These are phyloP conservation scores for Drosophila chauvacae DNA, from an alignment of 1,140 invertebrate genomes.

Conservation along the genomic window DNA sequence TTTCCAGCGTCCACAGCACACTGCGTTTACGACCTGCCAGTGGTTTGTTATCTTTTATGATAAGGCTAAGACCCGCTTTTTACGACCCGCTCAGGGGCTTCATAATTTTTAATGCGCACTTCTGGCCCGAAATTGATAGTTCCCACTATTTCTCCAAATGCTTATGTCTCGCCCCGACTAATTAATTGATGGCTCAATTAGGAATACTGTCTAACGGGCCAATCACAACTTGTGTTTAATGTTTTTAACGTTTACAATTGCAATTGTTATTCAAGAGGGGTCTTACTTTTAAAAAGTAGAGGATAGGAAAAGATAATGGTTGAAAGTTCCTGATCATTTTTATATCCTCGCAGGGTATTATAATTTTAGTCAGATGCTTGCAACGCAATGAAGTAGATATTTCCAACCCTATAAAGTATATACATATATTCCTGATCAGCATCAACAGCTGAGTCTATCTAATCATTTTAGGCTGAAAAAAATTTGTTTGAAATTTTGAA, in stretches of 20 bases:
- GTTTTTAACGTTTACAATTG: constrained; percentile 17
- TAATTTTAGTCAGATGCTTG: too few species aligned
- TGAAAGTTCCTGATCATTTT: too few species aligned
- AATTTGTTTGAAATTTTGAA: too few species aligned
- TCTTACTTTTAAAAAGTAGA: too few species aligned
- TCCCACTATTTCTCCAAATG: constrained; percentile 39
- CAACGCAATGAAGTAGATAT: too few species aligned
- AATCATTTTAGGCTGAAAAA: too few species aligned
- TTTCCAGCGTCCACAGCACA: constrained; percentile 52
- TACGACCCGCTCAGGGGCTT: constrained; percentile 29
- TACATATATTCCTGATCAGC: too few species aligned
- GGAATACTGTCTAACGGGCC: constrained; percentile 10
- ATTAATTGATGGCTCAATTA: constrained; percentile 69
- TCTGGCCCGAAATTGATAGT: constrained; percentile 66
- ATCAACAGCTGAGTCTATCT: too few species aligned
- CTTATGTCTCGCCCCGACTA: constrained; percentile 32
- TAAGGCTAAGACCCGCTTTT: constrained; percentile 33
- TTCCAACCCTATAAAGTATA: too few species aligned
- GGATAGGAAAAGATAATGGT: neutral
- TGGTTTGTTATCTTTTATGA: constrained; percentile 55
- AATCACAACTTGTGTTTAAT: constrained; percentile 1
- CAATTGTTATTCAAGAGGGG: neutral
- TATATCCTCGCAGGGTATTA: too few species aligned
- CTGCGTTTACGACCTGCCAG: constrained; percentile 21
- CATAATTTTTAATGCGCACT: constrained; percentile 70